A percentile compares a stretch with the other conserved stretches of the same genome.
Evolutionary conservation across 1,140 invertebrate species (phyloP).

Genomic region (Bombyx mori): ASM3026992v2 NC_085118.1:3128001-3128500

Average conservation of each 20-base stretch:
- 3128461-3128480: constrained; percentile 91
- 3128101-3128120: no score
- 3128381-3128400: constrained; percentile 89
- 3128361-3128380: constrained; percentile 93
- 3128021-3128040: no score
- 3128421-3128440: constrained; percentile 95
- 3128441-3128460: constrained; percentile 98
- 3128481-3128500: constrained; percentile 98
- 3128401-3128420: constrained; percentile 91
- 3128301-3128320: constrained; percentile 97
- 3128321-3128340: constrained; percentile 89
- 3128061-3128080: no score
- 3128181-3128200: no score
- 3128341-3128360: constrained; percentile 88
- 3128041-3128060: no score
- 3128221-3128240: not conserved
- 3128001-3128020: no score
- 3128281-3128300: constrained; percentile 83
- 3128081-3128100: no score
- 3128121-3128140: no score
- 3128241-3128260: not conserved
- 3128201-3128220: no score
- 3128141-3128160: no score
- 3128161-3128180: no score
- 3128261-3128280: not conserved